Percentiles rank a stretch among this genome's conserved stretches.
Conservation (phyloP, 2,888 invertebrate species). For the Parthenolecanium corni region DNA sequence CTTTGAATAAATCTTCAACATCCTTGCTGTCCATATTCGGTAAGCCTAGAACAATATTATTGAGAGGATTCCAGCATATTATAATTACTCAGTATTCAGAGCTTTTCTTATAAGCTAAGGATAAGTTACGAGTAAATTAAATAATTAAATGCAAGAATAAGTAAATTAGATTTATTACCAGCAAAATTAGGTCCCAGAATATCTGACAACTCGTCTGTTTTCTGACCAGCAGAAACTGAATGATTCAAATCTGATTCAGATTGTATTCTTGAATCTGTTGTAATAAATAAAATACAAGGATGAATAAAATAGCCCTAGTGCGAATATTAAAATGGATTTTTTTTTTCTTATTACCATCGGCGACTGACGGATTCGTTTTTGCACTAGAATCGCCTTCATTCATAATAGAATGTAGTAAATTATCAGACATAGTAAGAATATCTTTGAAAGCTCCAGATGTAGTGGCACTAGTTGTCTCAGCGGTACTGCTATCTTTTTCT, state of each 20-base stretch:
- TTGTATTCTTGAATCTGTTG: constrained; percentile 2
- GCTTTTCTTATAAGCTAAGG: too few species aligned
- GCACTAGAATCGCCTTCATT: constrained; percentile 45
- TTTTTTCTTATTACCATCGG: constrained; percentile 31
- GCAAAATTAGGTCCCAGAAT: constrained; percentile 53
- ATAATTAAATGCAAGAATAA: too few species aligned
- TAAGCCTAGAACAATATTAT: constrained; percentile 42
- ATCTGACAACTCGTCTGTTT: constrained; percentile 58
- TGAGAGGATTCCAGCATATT: too few species aligned
- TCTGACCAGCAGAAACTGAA: constrained; percentile 7
- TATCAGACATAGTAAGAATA: constrained; percentile 51
- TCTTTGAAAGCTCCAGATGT: constrained; percentile 53
- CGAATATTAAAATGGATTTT: neutral
- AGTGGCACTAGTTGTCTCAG: constrained; percentile 38
- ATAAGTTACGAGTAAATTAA: too few species aligned
- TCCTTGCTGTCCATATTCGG: constrained; percentile 84
- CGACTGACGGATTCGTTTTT: constrained; percentile 32
- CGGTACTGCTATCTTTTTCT: constrained; percentile 34
- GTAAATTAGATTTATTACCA: constrained; percentile 35
- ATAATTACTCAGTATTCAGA: too few species aligned
- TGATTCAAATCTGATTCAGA: constrained; percentile 21
- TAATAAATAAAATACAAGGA: neutral
- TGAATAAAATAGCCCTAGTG: too few species aligned
- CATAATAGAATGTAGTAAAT: constrained; percentile 55
- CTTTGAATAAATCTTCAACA: constrained; percentile 84